Conservation (phyloP, 2,797 vertebrate genomes). For the Ambastaia sidthimunki region DNA sequence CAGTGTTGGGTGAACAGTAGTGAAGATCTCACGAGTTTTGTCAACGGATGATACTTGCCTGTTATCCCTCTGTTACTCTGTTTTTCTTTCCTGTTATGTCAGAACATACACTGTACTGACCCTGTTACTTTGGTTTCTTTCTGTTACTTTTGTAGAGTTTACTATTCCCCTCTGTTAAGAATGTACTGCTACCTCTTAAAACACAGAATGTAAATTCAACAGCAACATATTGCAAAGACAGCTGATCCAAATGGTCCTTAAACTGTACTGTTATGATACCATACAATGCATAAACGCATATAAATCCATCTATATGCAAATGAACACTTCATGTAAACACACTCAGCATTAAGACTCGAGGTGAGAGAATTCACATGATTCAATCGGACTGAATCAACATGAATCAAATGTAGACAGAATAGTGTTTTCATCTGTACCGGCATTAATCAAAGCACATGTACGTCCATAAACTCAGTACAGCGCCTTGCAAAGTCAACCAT, state of each 20-base stretch:
- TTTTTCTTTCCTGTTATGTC: not conserved
- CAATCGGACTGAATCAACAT: not conserved
- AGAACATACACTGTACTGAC: not conserved
- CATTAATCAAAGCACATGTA: not conserved
- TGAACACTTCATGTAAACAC: conserved; percentile 2
- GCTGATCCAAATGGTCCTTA: conserved; percentile 7
- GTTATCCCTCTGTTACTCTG: too few species aligned
- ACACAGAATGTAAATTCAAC: not conserved
- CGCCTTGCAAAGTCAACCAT: conserved; percentile 10
- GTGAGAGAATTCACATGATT: conserved; percentile 20
- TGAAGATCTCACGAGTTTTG: not conserved
- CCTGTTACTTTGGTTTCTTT: conserved; percentile 16
- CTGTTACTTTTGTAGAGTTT: not conserved
- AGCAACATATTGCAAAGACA: not conserved
- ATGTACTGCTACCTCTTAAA: not conserved
- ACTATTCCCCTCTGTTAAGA: not conserved
- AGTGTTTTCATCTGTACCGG: conserved; percentile 8
- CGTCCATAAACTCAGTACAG: not conserved
- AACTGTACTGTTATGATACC: not conserved
- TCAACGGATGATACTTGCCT: not conserved
- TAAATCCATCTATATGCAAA: not conserved
- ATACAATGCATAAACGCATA: not conserved
- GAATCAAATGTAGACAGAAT: not conserved
- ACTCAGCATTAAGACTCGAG: conserved; percentile 38
- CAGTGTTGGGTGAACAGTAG: conserved; percentile 42